Evolutionary conservation across 2,113 vertebrate genomes (phyloP).

Genomic region (Condylura cristata): DNA sequence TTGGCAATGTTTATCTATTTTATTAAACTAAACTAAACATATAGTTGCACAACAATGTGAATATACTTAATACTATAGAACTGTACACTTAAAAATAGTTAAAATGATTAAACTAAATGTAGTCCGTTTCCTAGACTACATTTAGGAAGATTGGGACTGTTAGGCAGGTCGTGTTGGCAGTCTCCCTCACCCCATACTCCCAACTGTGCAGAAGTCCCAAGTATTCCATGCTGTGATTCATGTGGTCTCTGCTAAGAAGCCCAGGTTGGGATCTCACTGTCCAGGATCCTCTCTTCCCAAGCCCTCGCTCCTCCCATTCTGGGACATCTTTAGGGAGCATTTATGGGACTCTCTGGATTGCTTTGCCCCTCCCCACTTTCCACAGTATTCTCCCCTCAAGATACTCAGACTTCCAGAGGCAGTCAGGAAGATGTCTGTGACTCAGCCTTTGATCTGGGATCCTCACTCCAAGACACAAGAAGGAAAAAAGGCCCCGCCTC

Average conservation of each 20-base stretch:
- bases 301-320: not conserved
- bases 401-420: not conserved
- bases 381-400: not conserved
- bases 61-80: not conserved
- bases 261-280: not conserved
- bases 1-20: not conserved
- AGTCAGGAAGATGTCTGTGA: not conserved
- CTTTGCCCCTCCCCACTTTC: not conserved
- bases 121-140: not conserved
- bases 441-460: not conserved
- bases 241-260: not conserved
- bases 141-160: no score
- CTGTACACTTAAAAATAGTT: not conserved
- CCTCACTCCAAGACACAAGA: not conserved
- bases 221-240: not conserved
- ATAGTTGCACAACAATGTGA: not conserved
- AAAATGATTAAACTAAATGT: not conserved
- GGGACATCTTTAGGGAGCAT: not conserved
- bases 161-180: not conserved
- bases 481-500: not conserved
- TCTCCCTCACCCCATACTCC: not conserved
- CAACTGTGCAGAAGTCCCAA: not conserved
- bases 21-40: slow-evolving; percentile 10
- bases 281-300: not conserved
- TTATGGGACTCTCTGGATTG: not conserved